Evolutionary conservation across 2,888 invertebrate species (phyloP), one percentile per base, ranked within the genome.

Genomic region (Ormyrus rosae): DNA sequence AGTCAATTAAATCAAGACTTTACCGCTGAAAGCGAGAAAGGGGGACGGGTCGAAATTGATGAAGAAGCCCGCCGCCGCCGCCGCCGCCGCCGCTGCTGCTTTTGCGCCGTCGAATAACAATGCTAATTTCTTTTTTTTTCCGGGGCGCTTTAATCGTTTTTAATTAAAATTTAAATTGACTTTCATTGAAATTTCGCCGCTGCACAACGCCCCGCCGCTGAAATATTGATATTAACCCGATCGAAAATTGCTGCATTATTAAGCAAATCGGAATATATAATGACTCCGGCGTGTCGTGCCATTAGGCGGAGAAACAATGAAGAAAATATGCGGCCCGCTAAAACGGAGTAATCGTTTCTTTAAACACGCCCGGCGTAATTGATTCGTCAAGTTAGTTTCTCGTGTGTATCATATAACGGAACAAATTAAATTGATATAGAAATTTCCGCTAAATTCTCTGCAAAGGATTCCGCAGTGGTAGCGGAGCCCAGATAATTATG

Each of bases 1-100:
- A 83, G 82, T 85, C 82, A 84, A 85, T 86, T 85, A 85, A 85
- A 85, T 83, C 75, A 68, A 71, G 81, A 72, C 68, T 69, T 68
- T 69, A 53, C 56, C 58, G 64, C 68, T 50, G 19, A 48, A 61
- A 60, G 50, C 19, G 56, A 75, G 63, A 58, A 10, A 51, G 45
- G 45, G 69, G 11, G 34, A 50, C 56, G 34, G 56, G 48, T 55
- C 56, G 4, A 51, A 74, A 74, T 74, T 65, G 53, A 56, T 74
- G 50, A 74, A 50, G 6, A 11, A 55, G 11, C 34, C 5, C 8
- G 13, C 60, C 55, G 19, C 9, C 13, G 55, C 11, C n/a, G 2
- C 46, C 4, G 13, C 60, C 55, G 48, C 6, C 10, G 55, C 11
- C 6, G 2, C 48, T 0, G 13, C 46, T 58, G 13, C 55, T 68